Conservation (phyloP, 30 jellyfish, hydroid and myxozoan genomes). For the Morbakka virulenta region DNA sequence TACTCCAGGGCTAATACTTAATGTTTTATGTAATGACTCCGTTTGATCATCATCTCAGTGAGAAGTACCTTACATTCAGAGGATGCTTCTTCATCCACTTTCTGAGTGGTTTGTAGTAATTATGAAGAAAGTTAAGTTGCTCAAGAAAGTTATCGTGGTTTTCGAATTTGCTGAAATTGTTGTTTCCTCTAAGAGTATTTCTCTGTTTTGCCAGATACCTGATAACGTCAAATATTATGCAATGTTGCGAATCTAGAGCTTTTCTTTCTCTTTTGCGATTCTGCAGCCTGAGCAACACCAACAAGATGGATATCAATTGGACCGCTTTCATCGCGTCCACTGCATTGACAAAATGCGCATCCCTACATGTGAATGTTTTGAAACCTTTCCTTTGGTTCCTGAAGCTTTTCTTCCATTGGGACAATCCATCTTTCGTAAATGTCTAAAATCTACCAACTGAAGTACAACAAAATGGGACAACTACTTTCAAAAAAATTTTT, state of each 20-base stretch:
- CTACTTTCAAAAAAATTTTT: background rate
- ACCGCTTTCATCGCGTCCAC: conserved; percentile 10
- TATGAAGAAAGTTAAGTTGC: conserved; percentile 24
- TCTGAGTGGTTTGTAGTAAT: conserved; percentile 40
- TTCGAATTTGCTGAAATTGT: conserved; percentile 1
- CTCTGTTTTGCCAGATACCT: conserved; percentile 44
- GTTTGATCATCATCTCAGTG: too few species aligned
- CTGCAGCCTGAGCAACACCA: conserved; percentile 51
- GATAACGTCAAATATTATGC: too few species aligned
- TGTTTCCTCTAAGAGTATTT: conserved; percentile 50
- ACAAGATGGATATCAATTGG: conserved; percentile 45
- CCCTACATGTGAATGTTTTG: conserved; percentile 26
- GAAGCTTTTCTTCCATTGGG: conserved; percentile 44
- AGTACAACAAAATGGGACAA: too few species aligned
- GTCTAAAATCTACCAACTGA: conserved; percentile 44
- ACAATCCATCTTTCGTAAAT: conserved; percentile 19
- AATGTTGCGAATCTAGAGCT: too few species aligned
- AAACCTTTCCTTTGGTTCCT: conserved; percentile 25
- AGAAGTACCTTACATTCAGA: too few species aligned
- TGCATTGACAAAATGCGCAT: conserved; percentile 43
- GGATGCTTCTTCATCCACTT: conserved; percentile 55
- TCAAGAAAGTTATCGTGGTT: conserved; percentile 52
- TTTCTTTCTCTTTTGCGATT: too few species aligned
- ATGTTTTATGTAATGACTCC: too few species aligned
- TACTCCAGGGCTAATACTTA: too few species aligned